Evolutionary conservation across 2,888 invertebrate genomes (phyloP).

Genomic region (Zootermopsis nevadensis): DNA sequence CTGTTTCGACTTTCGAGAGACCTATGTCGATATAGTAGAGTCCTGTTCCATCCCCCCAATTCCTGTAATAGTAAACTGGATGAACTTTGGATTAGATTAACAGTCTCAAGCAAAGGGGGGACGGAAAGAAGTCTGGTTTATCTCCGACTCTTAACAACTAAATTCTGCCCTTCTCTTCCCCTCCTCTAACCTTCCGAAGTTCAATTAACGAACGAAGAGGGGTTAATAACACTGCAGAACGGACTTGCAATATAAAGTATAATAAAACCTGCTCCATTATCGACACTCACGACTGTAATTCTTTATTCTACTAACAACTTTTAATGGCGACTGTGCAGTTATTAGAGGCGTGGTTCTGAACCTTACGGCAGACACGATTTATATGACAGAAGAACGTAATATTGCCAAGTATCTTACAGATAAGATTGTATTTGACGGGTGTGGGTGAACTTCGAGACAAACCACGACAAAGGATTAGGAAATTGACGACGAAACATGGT

Average conservation of each 20-base stretch:
- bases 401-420: no score
- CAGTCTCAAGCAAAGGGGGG: background rate
- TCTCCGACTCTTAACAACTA: constrained; percentile 21
- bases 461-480: no score
- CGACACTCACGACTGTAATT: background rate
- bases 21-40: no score
- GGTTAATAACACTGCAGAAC: background rate
- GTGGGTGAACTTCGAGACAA: no score
- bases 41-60: background rate
- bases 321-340: background rate
- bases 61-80: background rate
- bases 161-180: constrained; percentile 11
- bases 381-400: no score
- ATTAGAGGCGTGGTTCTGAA: no score
- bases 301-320: background rate
- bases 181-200: background rate
- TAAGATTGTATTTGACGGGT: no score
- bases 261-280: constrained; percentile 21
- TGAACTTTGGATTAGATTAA: constrained; percentile 27
- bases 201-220: constrained; percentile 1
- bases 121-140: constrained; percentile 8
- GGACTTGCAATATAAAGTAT: background rate
- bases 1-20: no score
- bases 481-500: no score
- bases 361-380: no score